These are phyloP conservation scores for Dysmachus trigonus DNA, from an alignment of 2,888 invertebrate genomes.

Conservation along the genomic window DNA sequence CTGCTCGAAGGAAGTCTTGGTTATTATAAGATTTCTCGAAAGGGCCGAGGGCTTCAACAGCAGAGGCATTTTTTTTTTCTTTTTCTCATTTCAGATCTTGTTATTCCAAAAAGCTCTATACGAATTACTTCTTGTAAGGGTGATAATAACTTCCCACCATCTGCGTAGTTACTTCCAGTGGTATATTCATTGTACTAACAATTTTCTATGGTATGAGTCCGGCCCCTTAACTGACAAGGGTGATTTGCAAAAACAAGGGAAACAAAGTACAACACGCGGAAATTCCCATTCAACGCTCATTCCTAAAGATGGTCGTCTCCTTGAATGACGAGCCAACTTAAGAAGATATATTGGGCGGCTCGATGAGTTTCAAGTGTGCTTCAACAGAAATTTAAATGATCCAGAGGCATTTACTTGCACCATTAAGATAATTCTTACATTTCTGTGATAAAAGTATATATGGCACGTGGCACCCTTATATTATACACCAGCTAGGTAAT, in stretches of 20 bases:
- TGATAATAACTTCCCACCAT: neutral
- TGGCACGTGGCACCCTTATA: neutral
- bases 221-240: neutral
- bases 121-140: neutral
- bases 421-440: neutral
- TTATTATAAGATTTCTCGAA: neutral
- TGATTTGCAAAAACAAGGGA: neutral
- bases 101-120: neutral
- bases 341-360: neutral
- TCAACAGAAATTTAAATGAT: neutral
- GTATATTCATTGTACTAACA: neutral
- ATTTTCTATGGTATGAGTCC: neutral
- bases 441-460: neutral
- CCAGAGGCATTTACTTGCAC: neutral
- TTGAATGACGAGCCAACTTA: neutral
- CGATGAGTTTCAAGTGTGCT: neutral
- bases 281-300: neutral
- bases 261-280: neutral
- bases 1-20: neutral
- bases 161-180: neutral
- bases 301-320: neutral
- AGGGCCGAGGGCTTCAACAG: neutral
- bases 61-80: neutral
- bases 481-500: neutral
- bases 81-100: neutral